These are phyloP conservation scores for Sebastes glaucus DNA, from an alignment of 2,797 vertebrate genomes.

Conservation along the genomic window DNA sequence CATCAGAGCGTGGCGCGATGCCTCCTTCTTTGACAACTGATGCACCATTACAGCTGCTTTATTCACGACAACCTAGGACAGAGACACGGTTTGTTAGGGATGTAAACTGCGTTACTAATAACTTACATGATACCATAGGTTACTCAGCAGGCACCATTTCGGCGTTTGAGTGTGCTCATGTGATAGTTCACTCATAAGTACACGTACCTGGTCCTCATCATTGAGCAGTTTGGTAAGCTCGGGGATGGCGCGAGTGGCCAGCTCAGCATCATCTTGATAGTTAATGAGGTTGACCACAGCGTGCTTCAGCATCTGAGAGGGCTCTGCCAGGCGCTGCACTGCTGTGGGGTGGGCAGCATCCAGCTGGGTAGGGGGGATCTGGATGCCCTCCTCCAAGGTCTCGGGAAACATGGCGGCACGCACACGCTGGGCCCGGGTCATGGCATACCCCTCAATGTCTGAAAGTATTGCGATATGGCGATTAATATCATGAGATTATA, in stretches of 20 bases:
- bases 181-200: neutral
- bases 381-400: constrained; percentile 96
- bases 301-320: constrained; percentile 99
- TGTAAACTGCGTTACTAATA: neutral
- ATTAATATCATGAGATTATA: neutral
- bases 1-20: constrained; percentile 98
- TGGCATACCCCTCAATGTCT: constrained; percentile 98
- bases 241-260: constrained; percentile 97
- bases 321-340: constrained; percentile 96
- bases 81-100: neutral
- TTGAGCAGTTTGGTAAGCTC: constrained; percentile 98
- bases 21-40: constrained; percentile 98
- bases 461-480: constrained; percentile 29
- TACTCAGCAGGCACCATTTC: neutral
- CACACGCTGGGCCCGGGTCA: constrained; percentile 97
- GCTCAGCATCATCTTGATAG: constrained; percentile 98
- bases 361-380: constrained; percentile 95
- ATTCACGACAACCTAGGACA: constrained; percentile 93
- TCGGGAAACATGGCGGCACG: constrained; percentile 99
- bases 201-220: constrained; percentile 95
- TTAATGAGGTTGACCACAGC: constrained; percentile 99
- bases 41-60: constrained; percentile 99
- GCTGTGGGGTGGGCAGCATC: constrained; percentile 96
- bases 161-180: neutral
- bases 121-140: neutral